Percentiles rank a stretch among this genome's conserved stretches.
Evolutionary conservation across 2,113 vertebrate genomes (phyloP).

Genomic region (Atrichornis clamosus): DNA sequence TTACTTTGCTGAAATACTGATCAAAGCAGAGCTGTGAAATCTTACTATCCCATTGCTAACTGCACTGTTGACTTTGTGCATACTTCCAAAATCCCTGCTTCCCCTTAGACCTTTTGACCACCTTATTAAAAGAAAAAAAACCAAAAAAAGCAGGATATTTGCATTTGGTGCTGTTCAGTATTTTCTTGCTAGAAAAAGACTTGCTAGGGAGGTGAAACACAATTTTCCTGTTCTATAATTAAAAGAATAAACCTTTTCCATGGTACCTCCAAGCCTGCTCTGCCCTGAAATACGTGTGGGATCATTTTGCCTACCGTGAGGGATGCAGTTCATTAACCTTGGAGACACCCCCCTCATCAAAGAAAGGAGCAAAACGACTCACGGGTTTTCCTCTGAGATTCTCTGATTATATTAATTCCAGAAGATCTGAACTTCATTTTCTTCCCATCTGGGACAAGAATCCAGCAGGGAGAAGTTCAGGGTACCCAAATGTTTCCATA

Average conservation of each 20-base stretch:
- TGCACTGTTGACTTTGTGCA: conserved; percentile 78
- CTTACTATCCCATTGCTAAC: conserved; percentile 77
- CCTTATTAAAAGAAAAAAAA: conserved; percentile 33
- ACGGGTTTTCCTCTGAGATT: background rate
- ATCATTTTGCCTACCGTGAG: background rate
- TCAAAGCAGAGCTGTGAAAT: conserved; percentile 79
- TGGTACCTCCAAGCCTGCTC: background rate
- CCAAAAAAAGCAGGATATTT: conserved; percentile 42
- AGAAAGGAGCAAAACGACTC: background rate
- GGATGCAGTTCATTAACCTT: conserved; percentile 16
- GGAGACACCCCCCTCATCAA: background rate
- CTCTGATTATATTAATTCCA: conserved; percentile 68
- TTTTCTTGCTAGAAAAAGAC: background rate
- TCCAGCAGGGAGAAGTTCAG: conserved; percentile 62
- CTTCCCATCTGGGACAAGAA: conserved; percentile 66
- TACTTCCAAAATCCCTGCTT: conserved; percentile 78
- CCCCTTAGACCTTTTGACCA: conserved; percentile 73
- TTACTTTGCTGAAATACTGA: conserved; percentile 78
- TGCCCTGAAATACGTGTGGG: background rate
- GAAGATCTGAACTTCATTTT: conserved; percentile 71
- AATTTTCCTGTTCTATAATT: conserved; percentile 56
- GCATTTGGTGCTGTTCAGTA: conserved; percentile 60
- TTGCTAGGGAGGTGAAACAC: conserved; percentile 36
- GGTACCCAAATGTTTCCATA: conserved; percentile 59
- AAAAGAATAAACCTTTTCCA: conserved; percentile 59